Percentiles rank a stretch among this genome's conserved stretches.
Conservation (phyloP, 2,888 invertebrate genomes). For the Hipparchia semele region DNA sequence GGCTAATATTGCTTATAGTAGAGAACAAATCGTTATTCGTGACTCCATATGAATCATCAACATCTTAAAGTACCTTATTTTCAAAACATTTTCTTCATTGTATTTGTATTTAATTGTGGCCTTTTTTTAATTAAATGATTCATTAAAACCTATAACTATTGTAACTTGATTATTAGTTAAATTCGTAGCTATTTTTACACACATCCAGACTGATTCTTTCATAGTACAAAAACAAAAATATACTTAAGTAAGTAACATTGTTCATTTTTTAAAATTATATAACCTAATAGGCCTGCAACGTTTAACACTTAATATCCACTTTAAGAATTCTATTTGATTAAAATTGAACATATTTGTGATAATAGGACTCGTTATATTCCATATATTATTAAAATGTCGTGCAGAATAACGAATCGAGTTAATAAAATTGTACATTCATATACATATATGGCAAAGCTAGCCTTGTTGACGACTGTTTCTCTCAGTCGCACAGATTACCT, state of each 20-base stretch:
- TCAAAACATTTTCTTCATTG: too few species aligned
- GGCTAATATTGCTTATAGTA: constrained; percentile 48
- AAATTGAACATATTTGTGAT: constrained; percentile 28
- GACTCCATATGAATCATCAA: constrained; percentile 41
- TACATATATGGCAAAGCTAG: constrained; percentile 78
- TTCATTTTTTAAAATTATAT: constrained; percentile 19
- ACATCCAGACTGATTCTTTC: not conserved
- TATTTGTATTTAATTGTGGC: too few species aligned
- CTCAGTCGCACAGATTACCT: constrained; percentile 62
- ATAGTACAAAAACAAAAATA: too few species aligned
- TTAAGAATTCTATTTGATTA: constrained; percentile 47
- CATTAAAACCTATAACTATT: too few species aligned
- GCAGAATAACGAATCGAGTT: constrained; percentile 77
- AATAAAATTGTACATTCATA: constrained; percentile 80
- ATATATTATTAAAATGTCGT: constrained; percentile 76
- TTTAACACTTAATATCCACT: constrained; percentile 6
- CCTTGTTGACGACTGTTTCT: constrained; percentile 71
- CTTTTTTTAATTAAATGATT: too few species aligned
- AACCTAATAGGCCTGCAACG: not conserved
- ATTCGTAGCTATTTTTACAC: too few species aligned
- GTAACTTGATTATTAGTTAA: too few species aligned
- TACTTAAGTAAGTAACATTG: not conserved
- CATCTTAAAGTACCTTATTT: constrained; percentile 24
- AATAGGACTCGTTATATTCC: constrained; percentile 53
- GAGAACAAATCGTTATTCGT: constrained; percentile 45